Evolutionary conservation across 2,888 invertebrate genomes (phyloP).

Genomic region (Chrysolina haemoptera): DNA sequence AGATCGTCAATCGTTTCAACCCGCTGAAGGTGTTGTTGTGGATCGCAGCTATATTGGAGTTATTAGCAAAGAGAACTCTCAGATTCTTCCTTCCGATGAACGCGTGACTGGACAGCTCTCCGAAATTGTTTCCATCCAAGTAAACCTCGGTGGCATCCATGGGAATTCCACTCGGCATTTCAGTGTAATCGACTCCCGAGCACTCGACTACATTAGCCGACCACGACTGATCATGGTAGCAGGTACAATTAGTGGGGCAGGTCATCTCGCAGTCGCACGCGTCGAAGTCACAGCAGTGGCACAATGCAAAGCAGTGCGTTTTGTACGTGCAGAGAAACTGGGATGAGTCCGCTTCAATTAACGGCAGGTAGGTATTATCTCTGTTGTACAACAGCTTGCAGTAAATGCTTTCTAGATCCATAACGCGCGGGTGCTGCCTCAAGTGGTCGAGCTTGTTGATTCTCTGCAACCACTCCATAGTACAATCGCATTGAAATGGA

Average conservation of each 20-base stretch:
- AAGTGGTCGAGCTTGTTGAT: slow-evolving; percentile 89
- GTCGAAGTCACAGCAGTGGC: slow-evolving; percentile 97
- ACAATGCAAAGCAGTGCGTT: slow-evolving; percentile 93
- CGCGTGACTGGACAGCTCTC: slow-evolving; percentile 88
- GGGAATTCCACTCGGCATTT: slow-evolving; percentile 89
- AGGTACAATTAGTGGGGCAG: slow-evolving; percentile 93
- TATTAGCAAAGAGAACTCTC: slow-evolving; percentile 89
- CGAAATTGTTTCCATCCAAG: slow-evolving; percentile 92
- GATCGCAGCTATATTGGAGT: slow-evolving; percentile 87
- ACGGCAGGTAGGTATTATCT: slow-evolving; percentile 86
- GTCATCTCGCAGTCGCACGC: slow-evolving; percentile 98
- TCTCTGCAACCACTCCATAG: slow-evolving; percentile 95
- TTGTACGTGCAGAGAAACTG: slow-evolving; percentile 94
- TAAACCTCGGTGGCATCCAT: slow-evolving; percentile 97
- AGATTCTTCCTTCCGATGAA: slow-evolving; percentile 94
- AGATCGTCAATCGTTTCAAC: slow-evolving; percentile 81
- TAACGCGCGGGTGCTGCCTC: slow-evolving; percentile 90
- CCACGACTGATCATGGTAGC: slow-evolving; percentile 96
- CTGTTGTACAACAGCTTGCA: slow-evolving; percentile 90
- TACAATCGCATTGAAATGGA: slow-evolving; percentile 95
- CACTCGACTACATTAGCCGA: slow-evolving; percentile 94
- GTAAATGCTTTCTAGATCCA: slow-evolving; percentile 91
- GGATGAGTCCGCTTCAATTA: slow-evolving; percentile 88
- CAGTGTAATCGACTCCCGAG: slow-evolving; percentile 84
- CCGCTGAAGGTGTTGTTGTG: slow-evolving; percentile 94